Percentiles rank a stretch among this genome's conserved stretches.
Evolutionary conservation across 2,888 invertebrate species (phyloP).

Genomic region (Drosophila colorata): DNA sequence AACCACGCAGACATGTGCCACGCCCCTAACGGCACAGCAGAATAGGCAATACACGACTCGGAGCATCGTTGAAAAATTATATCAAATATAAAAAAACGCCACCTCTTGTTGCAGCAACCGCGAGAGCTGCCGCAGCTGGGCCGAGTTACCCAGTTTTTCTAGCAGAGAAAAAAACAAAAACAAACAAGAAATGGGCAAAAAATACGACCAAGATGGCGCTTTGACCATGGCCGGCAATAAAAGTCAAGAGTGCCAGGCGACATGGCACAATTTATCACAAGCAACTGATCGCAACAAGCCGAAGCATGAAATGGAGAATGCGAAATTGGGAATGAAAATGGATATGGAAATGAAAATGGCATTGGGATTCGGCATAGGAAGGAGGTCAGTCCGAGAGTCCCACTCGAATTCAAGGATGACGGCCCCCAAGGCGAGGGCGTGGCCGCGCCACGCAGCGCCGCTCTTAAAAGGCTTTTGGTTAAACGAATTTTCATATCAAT

Average conservation of each 20-base stretch:
- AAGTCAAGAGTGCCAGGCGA: conserved; percentile 76
- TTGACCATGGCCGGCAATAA: conserved; percentile 78
- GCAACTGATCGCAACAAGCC: conserved; percentile 73
- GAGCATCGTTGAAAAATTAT: conserved; percentile 60
- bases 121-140: conserved; percentile 10
- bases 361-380: conserved; percentile 21
- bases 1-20: conserved; percentile 42
- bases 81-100: conserved; percentile 36
- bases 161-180: conserved; percentile 6
- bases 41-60: conserved; percentile 25
- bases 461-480: conserved; percentile 65
- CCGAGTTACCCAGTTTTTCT: conserved; percentile 49
- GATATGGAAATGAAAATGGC: conserved; percentile 9
- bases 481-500: conserved; percentile 81
- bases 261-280: conserved; percentile 75
- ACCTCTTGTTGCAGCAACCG: conserved; percentile 4
- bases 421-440: conserved; percentile 54
- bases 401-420: conserved; percentile 43
- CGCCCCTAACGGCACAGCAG: conserved; percentile 34
- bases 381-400: conserved; percentile 38
- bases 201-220: conserved; percentile 38
- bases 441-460: conserved; percentile 39
- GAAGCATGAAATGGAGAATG: conserved; percentile 25
- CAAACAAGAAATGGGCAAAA: conserved; percentile 28
- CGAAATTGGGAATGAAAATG: conserved; percentile 13